Evolutionary conservation across 2,888 invertebrate genomes (phyloP).

Genomic region (Criorhina ranunculi): DNA sequence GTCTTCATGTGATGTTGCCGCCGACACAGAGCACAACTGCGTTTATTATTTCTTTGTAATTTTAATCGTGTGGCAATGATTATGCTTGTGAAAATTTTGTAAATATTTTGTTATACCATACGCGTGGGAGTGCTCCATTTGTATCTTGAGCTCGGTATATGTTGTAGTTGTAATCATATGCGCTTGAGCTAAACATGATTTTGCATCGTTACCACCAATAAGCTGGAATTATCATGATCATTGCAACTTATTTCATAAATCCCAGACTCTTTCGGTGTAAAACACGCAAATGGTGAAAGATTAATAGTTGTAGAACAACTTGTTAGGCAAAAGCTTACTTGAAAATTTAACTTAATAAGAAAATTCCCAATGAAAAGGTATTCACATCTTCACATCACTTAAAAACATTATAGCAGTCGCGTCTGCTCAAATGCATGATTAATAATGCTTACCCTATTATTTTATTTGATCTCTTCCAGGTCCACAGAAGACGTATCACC

Average conservation of each 20-base stretch:
- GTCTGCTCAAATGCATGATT: constrained; percentile 44
- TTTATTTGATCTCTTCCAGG: constrained; percentile 80
- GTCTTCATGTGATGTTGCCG: neutral
- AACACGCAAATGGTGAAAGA: neutral
- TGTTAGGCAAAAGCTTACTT: neutral
- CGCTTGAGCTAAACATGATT: neutral
- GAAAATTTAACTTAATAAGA: neutral
- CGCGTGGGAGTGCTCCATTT: neutral
- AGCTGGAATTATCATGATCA: neutral
- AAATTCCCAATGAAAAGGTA: constrained; percentile 66
- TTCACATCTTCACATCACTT: constrained; percentile 14
- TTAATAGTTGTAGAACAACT: neutral
- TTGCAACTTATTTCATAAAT: neutral
- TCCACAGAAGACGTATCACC: constrained; percentile 85
- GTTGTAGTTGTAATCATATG: too few species aligned
- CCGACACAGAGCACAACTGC: neutral
- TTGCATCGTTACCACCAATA: neutral
- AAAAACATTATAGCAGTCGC: constrained; percentile 29
- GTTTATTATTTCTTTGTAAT: constrained; percentile 9
- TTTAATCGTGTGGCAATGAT: constrained; percentile 21
- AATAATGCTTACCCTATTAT: constrained; percentile 50
- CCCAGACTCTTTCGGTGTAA: neutral
- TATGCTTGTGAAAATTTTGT: constrained; percentile 16
- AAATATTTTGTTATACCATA: constrained; percentile 33
- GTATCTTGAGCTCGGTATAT: too few species aligned